Evolutionary conservation across 2,113 vertebrate genomes (phyloP).

Genomic region (Spea multiplicata): DNA sequence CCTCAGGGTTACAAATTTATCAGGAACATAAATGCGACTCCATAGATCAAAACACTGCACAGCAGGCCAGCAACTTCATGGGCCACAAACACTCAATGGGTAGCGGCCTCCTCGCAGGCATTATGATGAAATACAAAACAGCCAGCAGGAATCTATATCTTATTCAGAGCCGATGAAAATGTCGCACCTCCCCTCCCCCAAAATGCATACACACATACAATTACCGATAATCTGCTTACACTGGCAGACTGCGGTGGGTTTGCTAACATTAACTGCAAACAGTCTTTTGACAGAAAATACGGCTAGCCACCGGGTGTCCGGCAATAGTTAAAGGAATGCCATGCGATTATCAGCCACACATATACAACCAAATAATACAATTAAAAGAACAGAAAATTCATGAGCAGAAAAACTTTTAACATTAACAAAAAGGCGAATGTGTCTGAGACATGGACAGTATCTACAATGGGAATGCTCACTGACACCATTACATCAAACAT

Average conservation of each 20-base stretch:
- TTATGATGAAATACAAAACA: constrained; percentile 90
- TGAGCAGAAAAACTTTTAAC: no score
- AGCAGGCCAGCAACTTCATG: constrained; percentile 82
- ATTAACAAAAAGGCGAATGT: no score
- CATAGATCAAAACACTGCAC: constrained; percentile 88
- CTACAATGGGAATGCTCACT: no score
- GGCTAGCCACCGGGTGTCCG: constrained; percentile 85
- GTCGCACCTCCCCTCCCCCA: constrained; percentile 77
- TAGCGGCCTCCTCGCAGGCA: constrained; percentile 84
- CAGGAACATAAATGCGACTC: constrained; percentile 86
- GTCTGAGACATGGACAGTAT: no score
- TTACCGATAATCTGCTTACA: constrained; percentile 93
- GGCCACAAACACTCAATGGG: constrained; percentile 84
- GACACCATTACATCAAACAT: no score
- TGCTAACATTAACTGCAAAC: constrained; percentile 87
- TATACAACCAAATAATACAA: constrained; percentile 73
- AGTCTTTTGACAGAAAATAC: constrained; percentile 88
- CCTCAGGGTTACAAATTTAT: constrained; percentile 87
- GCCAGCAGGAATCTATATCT: constrained; percentile 87
- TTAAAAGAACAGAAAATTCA: no score
- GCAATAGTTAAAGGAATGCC: constrained; percentile 83
- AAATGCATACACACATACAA: constrained; percentile 91
- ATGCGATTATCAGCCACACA: constrained; percentile 83
- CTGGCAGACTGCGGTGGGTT: constrained; percentile 83
- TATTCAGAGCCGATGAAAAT: constrained; percentile 90